phyloP scores from a whole-genome alignment of 2,888 invertebrate genomes.

The Drosophila falleni region DNA sequence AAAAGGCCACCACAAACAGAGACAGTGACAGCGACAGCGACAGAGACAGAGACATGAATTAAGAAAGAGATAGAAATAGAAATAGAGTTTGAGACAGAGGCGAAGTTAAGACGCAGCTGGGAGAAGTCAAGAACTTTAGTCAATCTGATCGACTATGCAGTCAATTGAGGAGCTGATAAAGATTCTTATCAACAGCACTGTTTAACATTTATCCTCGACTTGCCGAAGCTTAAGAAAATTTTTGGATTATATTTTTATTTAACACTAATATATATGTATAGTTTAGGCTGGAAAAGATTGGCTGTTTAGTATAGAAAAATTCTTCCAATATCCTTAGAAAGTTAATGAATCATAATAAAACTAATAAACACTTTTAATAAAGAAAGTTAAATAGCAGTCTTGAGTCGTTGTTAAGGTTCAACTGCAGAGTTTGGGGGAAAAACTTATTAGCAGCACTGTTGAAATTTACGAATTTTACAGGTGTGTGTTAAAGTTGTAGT shows the following conservation, averaged over 20 bases:
- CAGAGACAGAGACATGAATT: slow-evolving; percentile 3
- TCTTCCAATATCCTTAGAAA: neutral
- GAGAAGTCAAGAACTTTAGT: neutral
- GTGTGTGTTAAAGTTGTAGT: slow-evolving; percentile 12
- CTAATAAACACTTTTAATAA: neutral
- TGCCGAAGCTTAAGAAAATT: neutral
- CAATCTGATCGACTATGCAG: slow-evolving; percentile 7
- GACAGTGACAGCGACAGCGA: slow-evolving; percentile 6
- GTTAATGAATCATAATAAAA: neutral
- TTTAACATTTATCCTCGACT: slow-evolving; percentile 9
- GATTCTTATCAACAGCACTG: slow-evolving; percentile 16
- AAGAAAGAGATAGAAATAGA: slow-evolving; percentile 33
- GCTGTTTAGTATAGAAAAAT: no score
- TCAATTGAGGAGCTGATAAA: neutral
- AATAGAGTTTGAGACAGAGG: neutral
- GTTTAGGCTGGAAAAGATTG: no score
- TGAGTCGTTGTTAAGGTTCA: neutral
- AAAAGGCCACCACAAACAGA: slow-evolving; percentile 17
- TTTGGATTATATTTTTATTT: neutral
- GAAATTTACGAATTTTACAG: slow-evolving; percentile 5
- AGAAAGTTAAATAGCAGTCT: neutral
- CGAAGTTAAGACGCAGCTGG: slow-evolving; percentile 1
- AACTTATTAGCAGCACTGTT: slow-evolving; percentile 15
- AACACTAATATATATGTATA: neutral
- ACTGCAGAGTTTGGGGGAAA: neutral